Base-by-base conservation (phyloP, 2,888 invertebrate species). In the Holacanthella duospinosa region DNA sequence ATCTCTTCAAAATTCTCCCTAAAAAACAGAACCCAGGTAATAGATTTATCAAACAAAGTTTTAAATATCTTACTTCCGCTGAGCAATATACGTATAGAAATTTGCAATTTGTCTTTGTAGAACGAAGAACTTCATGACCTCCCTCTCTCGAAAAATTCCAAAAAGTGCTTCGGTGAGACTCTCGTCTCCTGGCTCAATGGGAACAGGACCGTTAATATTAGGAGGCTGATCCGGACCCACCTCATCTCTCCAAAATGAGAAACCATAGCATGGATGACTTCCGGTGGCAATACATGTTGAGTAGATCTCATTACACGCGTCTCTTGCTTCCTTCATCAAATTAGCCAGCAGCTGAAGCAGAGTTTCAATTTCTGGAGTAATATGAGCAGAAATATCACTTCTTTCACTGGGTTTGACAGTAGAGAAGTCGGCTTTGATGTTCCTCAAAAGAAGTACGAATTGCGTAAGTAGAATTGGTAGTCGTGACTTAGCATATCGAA, bases 331-430 rank as follows among this genome's bases (percentile, higher is more conserved):
- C 59, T 80, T 78, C 68, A 83, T 79, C 73, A 85, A 78, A 71
- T 79, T 78, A 59, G 83, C 82, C 71, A 85, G 76, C 55, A 82
- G 81, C 70, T 84, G 82, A 71, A 85, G 76, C 65, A 83, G 81
- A 55, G 78, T 78, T 77, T 84, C 85, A 75, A 85, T 83, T 84
- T 86, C 85, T 71, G 85, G 85, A 74, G 85, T 84, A 71, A 85
- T 79, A 77, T 83, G 84, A 53, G 81, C 80, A 29, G 85, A 84
- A 66, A 86, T 80, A 72, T 85, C 83, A 65, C 82, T 79, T 70
- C 84, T 78, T 74, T 85, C 84, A 21, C 80, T 77, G 21, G 79
- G 77, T 53, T 80, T 80, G 74, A 85, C 79, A 54, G 80, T 79
- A 61, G 81, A 79, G 71, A 85, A 82, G 53, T 84, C 83, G 60